phyloP scores from a whole-genome alignment of 1,140 invertebrate genomes.

The Macrobrachium rosenbergii region DNA sequence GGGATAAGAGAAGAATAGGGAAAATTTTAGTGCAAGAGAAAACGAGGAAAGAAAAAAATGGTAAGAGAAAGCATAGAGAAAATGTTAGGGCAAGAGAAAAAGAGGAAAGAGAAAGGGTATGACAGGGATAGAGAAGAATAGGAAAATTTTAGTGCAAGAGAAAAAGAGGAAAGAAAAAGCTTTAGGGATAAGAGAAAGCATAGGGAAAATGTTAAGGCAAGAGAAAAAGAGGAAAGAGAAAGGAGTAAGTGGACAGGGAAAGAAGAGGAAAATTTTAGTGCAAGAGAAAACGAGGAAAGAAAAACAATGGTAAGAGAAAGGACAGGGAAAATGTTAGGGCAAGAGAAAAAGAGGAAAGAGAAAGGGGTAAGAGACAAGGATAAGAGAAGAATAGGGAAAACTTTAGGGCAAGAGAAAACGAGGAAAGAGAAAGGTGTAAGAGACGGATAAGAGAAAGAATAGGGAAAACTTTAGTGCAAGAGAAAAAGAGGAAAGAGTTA shows the following conservation, averaged over 20 bases:
- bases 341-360: slow-evolving; percentile 22
- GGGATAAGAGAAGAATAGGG: neutral
- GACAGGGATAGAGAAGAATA: neutral
- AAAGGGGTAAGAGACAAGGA: neutral
- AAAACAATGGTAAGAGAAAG: neutral
- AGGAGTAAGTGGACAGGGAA: neutral
- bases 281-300: slow-evolving; percentile 9
- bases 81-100: neutral
- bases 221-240: neutral
- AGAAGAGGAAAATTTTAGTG: neutral
- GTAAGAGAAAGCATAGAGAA: slow-evolving; percentile 6
- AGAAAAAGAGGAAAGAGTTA: no score
- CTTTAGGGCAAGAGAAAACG: neutral
- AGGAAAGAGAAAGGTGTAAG: neutral
- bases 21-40: no score
- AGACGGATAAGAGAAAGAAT: neutral
- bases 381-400: neutral
- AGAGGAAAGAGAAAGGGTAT: neutral
- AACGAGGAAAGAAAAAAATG: neutral
- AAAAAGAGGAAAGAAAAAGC: neutral
- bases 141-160: neutral
- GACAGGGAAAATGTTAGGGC: neutral
- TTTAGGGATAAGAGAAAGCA: slow-evolving; percentile 2
- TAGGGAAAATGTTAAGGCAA: neutral
- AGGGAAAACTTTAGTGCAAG: no score